phyloP scores from a whole-genome alignment of 2,888 invertebrate genomes.

The Cetonia aurata region DNA sequence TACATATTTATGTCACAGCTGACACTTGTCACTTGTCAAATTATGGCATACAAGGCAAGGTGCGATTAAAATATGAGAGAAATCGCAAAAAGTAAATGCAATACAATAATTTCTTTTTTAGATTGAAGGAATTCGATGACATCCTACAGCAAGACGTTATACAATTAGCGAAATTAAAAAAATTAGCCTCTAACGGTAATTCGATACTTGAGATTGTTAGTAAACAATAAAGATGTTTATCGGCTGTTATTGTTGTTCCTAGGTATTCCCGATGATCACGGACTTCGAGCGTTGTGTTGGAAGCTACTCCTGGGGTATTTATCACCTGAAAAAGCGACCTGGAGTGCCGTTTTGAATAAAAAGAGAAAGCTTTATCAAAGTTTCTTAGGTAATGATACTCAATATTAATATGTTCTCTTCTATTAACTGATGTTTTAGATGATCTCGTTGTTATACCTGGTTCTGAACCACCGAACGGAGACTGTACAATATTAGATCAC shows the following conservation, averaged over 20 bases:
- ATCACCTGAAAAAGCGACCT: conserved; percentile 76
- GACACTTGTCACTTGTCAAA: conserved; percentile 51
- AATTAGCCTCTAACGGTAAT: conserved; percentile 85
- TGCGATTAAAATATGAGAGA: conserved; percentile 47
- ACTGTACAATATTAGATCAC: conserved; percentile 80
- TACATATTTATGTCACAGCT: conserved; percentile 35
- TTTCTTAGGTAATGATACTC: conserved; percentile 75
- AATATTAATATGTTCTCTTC: background rate
- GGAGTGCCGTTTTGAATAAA: conserved; percentile 77
- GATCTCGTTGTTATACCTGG: conserved; percentile 92
- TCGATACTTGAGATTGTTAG: no score
- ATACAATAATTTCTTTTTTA: conserved; percentile 64
- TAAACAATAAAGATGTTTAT: no score
- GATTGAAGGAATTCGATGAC: conserved; percentile 86
- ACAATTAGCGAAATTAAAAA: conserved; percentile 76
- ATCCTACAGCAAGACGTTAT: conserved; percentile 78
- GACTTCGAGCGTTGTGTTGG: conserved; percentile 88
- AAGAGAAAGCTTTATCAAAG: conserved; percentile 86
- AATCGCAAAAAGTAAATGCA: conserved; percentile 17
- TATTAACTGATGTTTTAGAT: conserved; percentile 67
- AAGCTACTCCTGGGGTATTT: conserved; percentile 89
- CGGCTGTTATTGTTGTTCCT: conserved; percentile 41
- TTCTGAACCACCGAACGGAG: conserved; percentile 70
- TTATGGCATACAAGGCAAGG: conserved; percentile 64
- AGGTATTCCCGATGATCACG: conserved; percentile 92